These are phyloP conservation scores for Fukomys damarensis DNA, from an alignment of 2,113 vertebrate species.

Conservation along the genomic window DNA sequence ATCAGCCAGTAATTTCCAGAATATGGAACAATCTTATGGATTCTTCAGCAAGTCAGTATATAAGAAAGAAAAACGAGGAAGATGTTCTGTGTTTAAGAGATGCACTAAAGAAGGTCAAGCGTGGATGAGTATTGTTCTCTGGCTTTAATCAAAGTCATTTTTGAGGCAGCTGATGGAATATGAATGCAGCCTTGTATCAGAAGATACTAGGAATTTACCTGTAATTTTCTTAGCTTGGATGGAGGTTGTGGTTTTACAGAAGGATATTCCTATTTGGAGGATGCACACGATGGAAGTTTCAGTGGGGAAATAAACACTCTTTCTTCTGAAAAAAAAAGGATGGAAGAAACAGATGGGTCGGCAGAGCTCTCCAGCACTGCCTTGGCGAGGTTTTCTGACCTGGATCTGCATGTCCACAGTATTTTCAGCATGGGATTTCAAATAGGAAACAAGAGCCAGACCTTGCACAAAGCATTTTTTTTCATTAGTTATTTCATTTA, in stretches of 20 bases:
- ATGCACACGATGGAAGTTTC: not conserved
- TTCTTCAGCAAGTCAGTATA: not conserved
- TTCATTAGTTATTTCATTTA: not conserved
- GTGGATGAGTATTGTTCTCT: not conserved
- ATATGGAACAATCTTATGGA: not conserved
- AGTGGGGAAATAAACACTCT: not conserved
- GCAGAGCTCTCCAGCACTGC: slow-evolving; percentile 86
- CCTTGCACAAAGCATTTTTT: not conserved
- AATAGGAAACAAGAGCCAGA: slow-evolving; percentile 84
- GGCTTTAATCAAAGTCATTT: not conserved
- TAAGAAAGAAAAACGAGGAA: not conserved
- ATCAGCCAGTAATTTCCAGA: not conserved
- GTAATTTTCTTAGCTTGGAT: not conserved
- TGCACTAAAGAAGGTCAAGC: not conserved
- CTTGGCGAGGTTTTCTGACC: slow-evolving; percentile 92
- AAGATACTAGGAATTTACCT: not conserved
- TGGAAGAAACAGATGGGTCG: slow-evolving; percentile 59
- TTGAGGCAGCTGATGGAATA: not conserved
- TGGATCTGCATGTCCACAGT: slow-evolving; percentile 89
- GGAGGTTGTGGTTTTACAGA: not conserved
- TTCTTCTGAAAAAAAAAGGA: not conserved
- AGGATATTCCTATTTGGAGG: not conserved
- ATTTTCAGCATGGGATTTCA: slow-evolving; percentile 92
- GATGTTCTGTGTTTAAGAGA: not conserved
- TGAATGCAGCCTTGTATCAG: not conserved